These are phyloP conservation scores for Craterocephalus amniculus DNA, from an alignment of 2,797 vertebrate genomes.

Conservation along the genomic window DNA sequence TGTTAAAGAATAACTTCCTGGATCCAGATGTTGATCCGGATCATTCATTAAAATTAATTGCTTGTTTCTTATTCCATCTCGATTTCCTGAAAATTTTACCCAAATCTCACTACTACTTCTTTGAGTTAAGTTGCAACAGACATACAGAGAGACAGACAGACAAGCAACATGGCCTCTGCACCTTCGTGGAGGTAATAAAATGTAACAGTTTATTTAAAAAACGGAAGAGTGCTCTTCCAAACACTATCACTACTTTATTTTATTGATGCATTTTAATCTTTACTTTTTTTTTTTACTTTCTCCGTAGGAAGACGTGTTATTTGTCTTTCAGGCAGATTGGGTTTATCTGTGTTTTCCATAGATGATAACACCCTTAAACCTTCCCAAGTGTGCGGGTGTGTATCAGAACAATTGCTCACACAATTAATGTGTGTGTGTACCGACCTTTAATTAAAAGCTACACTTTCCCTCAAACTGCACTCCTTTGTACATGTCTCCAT, in stretches of 20 bases:
- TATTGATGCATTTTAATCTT: background rate
- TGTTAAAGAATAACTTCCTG: no score
- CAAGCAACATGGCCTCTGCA: no score
- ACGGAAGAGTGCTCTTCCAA: conserved; percentile 1
- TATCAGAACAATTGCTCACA: conserved; percentile 39
- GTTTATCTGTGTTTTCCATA: conserved; percentile 16
- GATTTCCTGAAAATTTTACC: no score
- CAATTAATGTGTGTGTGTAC: conserved; percentile 64
- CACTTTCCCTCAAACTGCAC: conserved; percentile 43
- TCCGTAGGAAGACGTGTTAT: conserved; percentile 1
- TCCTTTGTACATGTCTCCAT: conserved; percentile 31
- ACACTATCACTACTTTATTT: background rate
- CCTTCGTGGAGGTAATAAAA: no score
- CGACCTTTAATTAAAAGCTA: conserved; percentile 69
- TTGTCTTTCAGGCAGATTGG: conserved; percentile 7
- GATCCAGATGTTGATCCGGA: no score
- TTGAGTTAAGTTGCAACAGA: no score
- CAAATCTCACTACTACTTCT: no score
- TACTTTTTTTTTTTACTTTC: conserved; percentile 16
- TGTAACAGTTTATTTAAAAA: conserved; percentile 17
- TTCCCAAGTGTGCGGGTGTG: conserved; percentile 1
- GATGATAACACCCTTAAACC: conserved; percentile 49
- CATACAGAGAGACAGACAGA: no score
- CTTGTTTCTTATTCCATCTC: no score
- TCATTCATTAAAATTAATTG: no score